phyloP scores from a whole-genome alignment of 1,140 invertebrate genomes.

The Mizuhopecten yessoensis region DNA sequence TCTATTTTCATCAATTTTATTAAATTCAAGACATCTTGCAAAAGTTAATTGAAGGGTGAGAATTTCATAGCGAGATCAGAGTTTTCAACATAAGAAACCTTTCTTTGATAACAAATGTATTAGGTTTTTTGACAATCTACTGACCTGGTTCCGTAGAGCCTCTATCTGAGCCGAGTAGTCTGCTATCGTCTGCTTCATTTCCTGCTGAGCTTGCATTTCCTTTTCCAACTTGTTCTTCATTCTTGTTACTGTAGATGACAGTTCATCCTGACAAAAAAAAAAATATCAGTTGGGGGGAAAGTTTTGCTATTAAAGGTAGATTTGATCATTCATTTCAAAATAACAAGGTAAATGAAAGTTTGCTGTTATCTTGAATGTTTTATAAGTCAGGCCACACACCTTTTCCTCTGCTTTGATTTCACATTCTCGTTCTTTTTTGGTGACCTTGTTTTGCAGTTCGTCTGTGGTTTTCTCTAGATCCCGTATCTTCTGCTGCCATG shows the following conservation, averaged over 20 bases:
- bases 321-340: too few species aligned
- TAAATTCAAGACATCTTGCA: background rate
- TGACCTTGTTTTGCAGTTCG: slow-evolving; percentile 92
- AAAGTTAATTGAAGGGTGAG: background rate
- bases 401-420: slow-evolving; percentile 95
- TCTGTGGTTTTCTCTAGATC: slow-evolving; percentile 94
- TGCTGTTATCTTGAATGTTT: too few species aligned
- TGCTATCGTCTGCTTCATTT: slow-evolving; percentile 91
- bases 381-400: slow-evolving; percentile 82
- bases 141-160: slow-evolving; percentile 88
- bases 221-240: slow-evolving; percentile 95
- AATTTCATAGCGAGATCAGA: background rate
- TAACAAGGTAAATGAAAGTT: too few species aligned
- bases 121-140: background rate
- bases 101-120: too few species aligned
- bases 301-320: too few species aligned
- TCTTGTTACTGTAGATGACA: slow-evolving; percentile 91
- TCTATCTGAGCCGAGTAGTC: slow-evolving; percentile 90
- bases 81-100: too few species aligned
- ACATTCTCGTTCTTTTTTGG: slow-evolving; percentile 96
- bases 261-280: slow-evolving; percentile 88
- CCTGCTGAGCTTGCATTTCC: slow-evolving; percentile 90
- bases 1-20: background rate
- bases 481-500: slow-evolving; percentile 93
- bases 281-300: too few species aligned